phyloP scores from a whole-genome alignment of 2,113 vertebrate species.

The Diadophis punctatus region DNA sequence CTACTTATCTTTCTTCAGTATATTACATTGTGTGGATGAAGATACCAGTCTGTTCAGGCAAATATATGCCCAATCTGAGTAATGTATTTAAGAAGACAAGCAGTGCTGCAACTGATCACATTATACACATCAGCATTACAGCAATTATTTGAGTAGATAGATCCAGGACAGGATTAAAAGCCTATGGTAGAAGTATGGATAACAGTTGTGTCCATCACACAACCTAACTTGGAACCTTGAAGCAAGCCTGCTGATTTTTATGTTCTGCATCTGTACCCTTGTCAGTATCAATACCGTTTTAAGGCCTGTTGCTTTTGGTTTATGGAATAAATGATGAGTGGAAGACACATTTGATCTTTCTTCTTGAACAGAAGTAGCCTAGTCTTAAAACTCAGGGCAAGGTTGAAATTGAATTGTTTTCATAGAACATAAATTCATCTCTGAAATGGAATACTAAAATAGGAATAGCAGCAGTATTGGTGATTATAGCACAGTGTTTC shows the following conservation, averaged over 20 bases:
- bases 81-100: neutral
- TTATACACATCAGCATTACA: neutral
- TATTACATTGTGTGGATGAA: neutral
- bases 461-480: neutral
- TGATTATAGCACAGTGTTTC: too few relatives aligned
- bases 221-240: too few relatives aligned
- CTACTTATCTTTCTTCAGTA: neutral
- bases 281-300: neutral
- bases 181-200: neutral
- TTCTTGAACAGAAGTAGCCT: neutral
- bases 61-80: neutral
- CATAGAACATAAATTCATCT: neutral
- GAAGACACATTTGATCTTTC: neutral
- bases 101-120: neutral
- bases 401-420: neutral
- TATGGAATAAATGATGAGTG: neutral
- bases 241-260: neutral
- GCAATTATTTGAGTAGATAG: neutral
- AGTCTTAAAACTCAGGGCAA: neutral
- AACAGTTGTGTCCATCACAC: neutral
- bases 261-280: neutral
- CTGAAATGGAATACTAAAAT: neutral
- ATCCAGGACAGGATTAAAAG: too few relatives aligned
- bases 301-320: neutral
- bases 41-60: neutral